Percentiles rank a stretch among this genome's conserved stretches.
These are phyloP conservation scores for Syngnathus typhle DNA, from an alignment of 2,113 vertebrate species.

Conservation along the genomic window DNA sequence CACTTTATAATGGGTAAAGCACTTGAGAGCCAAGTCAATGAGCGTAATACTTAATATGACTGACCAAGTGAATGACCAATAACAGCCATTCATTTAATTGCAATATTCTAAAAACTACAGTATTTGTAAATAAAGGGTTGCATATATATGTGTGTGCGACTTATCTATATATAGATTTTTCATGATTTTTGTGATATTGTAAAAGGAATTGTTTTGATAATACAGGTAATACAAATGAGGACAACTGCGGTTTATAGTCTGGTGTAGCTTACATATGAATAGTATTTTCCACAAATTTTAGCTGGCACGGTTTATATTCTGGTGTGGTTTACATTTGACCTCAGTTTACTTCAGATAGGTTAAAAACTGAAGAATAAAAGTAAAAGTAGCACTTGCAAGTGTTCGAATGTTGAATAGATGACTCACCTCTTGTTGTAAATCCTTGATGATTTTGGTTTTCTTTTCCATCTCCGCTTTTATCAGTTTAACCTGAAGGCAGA, in stretches of 20 bases:
- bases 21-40: constrained; percentile 9
- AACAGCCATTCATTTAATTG: background rate
- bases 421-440: constrained; percentile 94
- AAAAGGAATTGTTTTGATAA: too few species aligned
- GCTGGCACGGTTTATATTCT: too few species aligned
- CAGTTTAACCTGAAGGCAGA: constrained; percentile 83
- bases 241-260: too few species aligned
- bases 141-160: too few species aligned
- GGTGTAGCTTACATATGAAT: too few species aligned
- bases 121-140: background rate
- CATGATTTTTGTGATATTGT: too few species aligned
- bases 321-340: too few species aligned
- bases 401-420: constrained; percentile 5
- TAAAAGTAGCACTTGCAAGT: background rate
- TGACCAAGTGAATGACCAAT: background rate
- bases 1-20: constrained; percentile 13
- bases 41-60: background rate
- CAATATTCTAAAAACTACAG: background rate
- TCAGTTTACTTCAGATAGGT: background rate
- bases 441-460: constrained; percentile 95
- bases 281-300: too few species aligned
- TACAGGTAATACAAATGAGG: too few species aligned
- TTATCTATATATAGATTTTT: too few species aligned
- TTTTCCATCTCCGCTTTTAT: constrained; percentile 97
- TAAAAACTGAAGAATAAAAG: background rate